Percentiles rank a stretch among this genome's conserved stretches.
Evolutionary conservation across 2,797 vertebrate species (phyloP).

Genomic region (Sebastiscus tertius): DNA sequence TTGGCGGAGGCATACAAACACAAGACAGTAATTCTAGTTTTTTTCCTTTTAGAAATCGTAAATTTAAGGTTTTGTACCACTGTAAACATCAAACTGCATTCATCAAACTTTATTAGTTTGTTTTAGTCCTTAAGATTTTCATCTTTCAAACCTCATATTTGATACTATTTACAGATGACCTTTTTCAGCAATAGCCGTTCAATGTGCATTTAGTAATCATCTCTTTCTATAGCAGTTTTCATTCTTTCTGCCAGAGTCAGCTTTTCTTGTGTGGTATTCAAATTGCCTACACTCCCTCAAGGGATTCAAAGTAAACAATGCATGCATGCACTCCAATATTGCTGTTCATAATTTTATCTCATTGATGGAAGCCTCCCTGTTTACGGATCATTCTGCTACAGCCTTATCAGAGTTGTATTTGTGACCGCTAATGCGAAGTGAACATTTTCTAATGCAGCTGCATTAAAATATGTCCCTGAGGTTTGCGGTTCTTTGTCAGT

Average conservation of each 20-base stretch:
- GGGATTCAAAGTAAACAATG: slow-evolving; percentile 16
- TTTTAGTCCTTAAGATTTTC: not conserved
- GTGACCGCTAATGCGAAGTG: not conserved
- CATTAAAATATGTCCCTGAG: not conserved
- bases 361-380: not conserved
- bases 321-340: not conserved
- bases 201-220: not conserved
- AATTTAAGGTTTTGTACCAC: not conserved
- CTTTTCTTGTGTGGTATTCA: not conserved
- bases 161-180: not conserved
- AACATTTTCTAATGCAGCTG: not conserved
- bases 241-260: slow-evolving; percentile 12
- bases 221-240: not conserved
- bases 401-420: not conserved
- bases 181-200: not conserved
- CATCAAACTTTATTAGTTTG: not conserved
- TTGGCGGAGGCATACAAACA: no score
- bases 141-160: not conserved
- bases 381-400: not conserved
- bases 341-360: not conserved
- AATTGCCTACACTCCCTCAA: not conserved
- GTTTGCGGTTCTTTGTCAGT: not conserved
- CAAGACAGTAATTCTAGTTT: no score
- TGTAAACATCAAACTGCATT: not conserved
- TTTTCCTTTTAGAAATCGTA: no score